Conservation (phyloP, 2,113 vertebrate species). For the Ploceus nigricollis region DNA sequence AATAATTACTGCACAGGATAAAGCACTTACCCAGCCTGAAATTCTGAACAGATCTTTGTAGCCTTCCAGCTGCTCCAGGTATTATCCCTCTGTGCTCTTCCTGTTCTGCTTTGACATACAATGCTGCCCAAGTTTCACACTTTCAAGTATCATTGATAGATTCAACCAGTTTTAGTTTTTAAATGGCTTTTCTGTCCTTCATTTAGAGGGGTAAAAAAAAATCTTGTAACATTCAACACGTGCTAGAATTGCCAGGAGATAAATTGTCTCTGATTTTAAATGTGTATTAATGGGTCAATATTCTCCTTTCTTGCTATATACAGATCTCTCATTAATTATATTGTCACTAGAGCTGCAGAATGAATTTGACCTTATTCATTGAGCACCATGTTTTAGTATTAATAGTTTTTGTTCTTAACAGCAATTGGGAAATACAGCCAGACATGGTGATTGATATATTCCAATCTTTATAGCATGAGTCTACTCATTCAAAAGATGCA, state of each 20-base stretch:
- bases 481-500: background rate
- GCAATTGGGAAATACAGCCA: conserved; percentile 25
- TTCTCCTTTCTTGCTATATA: conserved; percentile 26
- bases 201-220: background rate
- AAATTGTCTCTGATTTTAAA: conserved; percentile 52
- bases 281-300: conserved; percentile 44
- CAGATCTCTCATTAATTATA: conserved; percentile 52
- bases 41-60: background rate
- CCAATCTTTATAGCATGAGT: background rate
- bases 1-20: background rate
- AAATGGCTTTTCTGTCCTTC: conserved; percentile 21
- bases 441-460: background rate
- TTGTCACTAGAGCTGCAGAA: background rate
- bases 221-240: background rate
- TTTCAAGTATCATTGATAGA: background rate
- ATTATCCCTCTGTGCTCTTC: background rate
- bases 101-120: background rate
- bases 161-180: background rate
- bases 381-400: conserved; percentile 25
- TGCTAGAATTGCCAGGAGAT: conserved; percentile 13
- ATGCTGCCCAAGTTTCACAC: background rate
- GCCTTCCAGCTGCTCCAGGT: background rate
- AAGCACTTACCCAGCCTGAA: background rate
- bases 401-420: conserved; percentile 43
- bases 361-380: conserved; percentile 29